A percentile compares a stretch with the other conserved stretches of the same genome.
phyloP scores from a whole-genome alignment of 2,113 vertebrate species.

The Suricata suricatta region DNA sequence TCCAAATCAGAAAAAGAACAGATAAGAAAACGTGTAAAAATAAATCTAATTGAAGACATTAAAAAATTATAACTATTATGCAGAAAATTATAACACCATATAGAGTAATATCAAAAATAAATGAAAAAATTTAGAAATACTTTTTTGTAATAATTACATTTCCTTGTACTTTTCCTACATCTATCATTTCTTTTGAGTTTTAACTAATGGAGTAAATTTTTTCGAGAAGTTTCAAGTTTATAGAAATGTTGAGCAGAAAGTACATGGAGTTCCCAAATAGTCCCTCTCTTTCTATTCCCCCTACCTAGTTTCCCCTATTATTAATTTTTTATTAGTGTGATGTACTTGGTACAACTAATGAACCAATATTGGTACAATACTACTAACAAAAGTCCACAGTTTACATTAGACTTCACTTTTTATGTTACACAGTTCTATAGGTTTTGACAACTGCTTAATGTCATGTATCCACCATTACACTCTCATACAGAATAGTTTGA shows the following conservation, averaged over 20 bases:
- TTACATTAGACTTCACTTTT: background rate
- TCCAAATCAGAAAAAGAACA: background rate
- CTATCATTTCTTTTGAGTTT: background rate
- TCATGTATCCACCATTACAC: background rate
- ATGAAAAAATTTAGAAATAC: background rate
- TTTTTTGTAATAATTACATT: background rate
- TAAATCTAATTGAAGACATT: background rate
- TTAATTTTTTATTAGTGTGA: background rate
- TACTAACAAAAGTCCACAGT: background rate
- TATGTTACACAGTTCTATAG: background rate
- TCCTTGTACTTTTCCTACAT: background rate
- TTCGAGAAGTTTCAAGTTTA: background rate
- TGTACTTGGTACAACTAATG: background rate
- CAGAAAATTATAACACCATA: background rate
- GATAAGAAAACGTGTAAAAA: background rate
- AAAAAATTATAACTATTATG: background rate
- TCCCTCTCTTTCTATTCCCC: background rate
- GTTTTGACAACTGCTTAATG: background rate
- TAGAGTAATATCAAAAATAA: background rate
- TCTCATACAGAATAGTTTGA: background rate
- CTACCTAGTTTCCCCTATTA: background rate
- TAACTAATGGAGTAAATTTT: background rate
- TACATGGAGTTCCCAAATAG: background rate
- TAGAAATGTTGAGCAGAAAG: background rate
- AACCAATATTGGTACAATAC: background rate